Evolutionary conservation across 2,888 invertebrate genomes (phyloP).

Genomic region (Eueremaeus valkanovi): DNA sequence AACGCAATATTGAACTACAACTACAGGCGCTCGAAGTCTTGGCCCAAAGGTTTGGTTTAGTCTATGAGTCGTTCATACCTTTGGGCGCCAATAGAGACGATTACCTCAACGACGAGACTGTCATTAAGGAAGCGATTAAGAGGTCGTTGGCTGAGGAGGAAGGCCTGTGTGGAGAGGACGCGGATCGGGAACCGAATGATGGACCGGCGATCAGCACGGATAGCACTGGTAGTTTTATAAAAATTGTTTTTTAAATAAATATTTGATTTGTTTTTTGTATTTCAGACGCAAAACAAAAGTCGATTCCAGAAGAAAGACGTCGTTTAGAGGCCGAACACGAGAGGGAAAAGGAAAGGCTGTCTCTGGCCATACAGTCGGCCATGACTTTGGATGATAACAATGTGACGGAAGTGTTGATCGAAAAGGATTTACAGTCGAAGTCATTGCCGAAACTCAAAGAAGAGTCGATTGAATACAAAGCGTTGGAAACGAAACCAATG

Average conservation of each 20-base stretch:
- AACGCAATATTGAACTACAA: conserved; percentile 84
- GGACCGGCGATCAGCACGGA: background rate
- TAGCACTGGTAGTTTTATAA: background rate
- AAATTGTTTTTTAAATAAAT: background rate
- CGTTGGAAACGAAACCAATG: background rate
- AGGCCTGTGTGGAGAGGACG: background rate
- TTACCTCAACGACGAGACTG: conserved; percentile 53
- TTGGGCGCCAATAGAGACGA: conserved; percentile 50
- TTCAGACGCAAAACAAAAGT: background rate
- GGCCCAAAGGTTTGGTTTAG: conserved; percentile 63
- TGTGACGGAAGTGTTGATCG: background rate
- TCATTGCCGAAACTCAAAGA: background rate
- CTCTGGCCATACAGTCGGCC: conserved; percentile 20
- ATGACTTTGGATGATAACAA: conserved; percentile 19
- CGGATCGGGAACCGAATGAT: background rate
- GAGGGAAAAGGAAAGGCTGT: conserved; percentile 24
- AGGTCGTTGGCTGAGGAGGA: conserved; percentile 41
- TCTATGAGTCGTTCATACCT: conserved; percentile 47
- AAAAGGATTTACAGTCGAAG: background rate
- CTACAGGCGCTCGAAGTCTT: conserved; percentile 79
- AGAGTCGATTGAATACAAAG: background rate
- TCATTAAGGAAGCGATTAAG: conserved; percentile 62
- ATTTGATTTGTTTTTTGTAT: background rate
- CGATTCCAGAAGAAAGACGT: background rate
- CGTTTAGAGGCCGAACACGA: conserved; percentile 28